phyloP scores from a whole-genome alignment of 2,113 vertebrate species.

The Odocoileus virginianus region DNA sequence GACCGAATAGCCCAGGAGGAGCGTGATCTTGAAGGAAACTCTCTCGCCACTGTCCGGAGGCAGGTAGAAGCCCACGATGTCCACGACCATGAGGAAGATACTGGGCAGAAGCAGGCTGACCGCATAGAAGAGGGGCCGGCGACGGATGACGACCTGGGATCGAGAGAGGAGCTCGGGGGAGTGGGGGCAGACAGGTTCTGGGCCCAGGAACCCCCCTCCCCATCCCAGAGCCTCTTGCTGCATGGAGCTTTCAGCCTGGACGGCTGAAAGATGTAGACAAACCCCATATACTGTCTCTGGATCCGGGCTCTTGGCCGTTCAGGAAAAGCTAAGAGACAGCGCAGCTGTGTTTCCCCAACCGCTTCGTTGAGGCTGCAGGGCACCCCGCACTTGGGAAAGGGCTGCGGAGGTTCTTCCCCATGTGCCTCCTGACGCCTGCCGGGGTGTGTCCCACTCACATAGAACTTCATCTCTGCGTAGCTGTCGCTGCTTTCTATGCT shows the following conservation, averaged over 20 bases:
- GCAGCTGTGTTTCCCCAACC: not conserved
- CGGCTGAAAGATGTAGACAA: not conserved
- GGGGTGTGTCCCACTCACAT: slow-evolving; percentile 80
- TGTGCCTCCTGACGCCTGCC: rapidly evolving
- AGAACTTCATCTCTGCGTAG: slow-evolving; percentile 97
- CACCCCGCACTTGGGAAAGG: not conserved
- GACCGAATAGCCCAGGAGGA: slow-evolving; percentile 96
- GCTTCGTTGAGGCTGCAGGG: rapidly evolving
- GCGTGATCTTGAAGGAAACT: slow-evolving; percentile 98
- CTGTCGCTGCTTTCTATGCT: slow-evolving; percentile 85
- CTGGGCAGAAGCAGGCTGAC: slow-evolving; percentile 95
- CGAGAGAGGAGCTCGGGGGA: not conserved
- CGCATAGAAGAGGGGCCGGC: slow-evolving; percentile 93
- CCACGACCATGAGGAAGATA: slow-evolving; percentile 97
- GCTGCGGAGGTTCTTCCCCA: rapidly evolving
- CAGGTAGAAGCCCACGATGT: slow-evolving; percentile 96
- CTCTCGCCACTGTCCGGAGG: slow-evolving; percentile 96
- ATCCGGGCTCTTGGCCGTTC: not conserved
- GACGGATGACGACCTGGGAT: slow-evolving; percentile 92
- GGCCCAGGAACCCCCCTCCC: not conserved
- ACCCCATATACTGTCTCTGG: not conserved
- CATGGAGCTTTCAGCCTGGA: not conserved
- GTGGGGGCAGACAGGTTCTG: not conserved
- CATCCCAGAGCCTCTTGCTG: not conserved
- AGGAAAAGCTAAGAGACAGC: not conserved